Conservation (phyloP, 1,140 invertebrate genomes). For the Eupeodes corollae region DNA sequence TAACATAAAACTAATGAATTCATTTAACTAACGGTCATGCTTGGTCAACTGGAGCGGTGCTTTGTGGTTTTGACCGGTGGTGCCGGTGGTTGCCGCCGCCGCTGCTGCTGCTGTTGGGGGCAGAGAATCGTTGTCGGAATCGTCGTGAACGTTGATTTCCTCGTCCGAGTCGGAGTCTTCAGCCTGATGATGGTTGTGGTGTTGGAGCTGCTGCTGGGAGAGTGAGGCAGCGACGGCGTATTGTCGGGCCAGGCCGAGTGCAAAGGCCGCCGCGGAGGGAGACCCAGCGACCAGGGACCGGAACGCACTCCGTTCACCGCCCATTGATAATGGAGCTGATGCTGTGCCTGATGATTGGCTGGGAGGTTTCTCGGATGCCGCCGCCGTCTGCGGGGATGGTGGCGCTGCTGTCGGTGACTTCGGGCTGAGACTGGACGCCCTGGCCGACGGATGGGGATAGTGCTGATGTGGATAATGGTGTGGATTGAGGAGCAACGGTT, state of each 20-base stretch:
- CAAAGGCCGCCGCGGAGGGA: constrained; percentile 36
- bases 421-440: neutral
- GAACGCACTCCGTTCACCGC: constrained; percentile 77
- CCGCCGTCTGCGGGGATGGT: constrained; percentile 11
- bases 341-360: constrained; percentile 17
- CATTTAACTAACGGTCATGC: constrained; percentile 23
- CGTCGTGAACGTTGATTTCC: constrained; percentile 52
- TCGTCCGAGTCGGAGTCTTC: constrained; percentile 29
- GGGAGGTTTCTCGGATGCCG: constrained; percentile 11
- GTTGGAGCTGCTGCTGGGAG: constrained; percentile 27
- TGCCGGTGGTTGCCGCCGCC: too few species aligned
- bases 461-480: neutral
- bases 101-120: neutral
- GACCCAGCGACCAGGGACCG: constrained; percentile 49
- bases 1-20: too few species aligned
- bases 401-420: constrained; percentile 13
- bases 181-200: constrained; percentile 41
- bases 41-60: constrained; percentile 29
- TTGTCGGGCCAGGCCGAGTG: constrained; percentile 39
- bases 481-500: neutral
- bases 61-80: constrained; percentile 15
- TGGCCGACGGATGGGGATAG: neutral
- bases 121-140: constrained; percentile 39
- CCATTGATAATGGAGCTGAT: constrained; percentile 45
- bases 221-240: constrained; percentile 39